Evolutionary conservation across 2,888 invertebrate genomes (phyloP), one percentile per base, ranked within the genome.

Genomic region (Aethes cnicana): DNA sequence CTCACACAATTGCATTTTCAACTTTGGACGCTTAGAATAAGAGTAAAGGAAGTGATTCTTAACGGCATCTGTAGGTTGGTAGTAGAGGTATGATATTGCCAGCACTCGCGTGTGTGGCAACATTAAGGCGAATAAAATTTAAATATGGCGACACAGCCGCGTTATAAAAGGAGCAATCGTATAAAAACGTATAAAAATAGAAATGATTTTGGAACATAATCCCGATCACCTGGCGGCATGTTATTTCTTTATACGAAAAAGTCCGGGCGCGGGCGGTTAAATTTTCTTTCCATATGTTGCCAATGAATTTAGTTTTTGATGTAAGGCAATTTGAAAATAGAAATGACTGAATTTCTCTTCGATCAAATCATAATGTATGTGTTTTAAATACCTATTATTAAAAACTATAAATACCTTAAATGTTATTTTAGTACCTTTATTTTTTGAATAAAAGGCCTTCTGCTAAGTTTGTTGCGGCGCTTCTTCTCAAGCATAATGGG

Each of bases 51-150:
- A 17, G 5, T n/a, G 0, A 0, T 18, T 21, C 39, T 28, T 11
- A 3, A 0, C 18, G 3, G 56, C 12, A 67, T 47, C 21, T 36
- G 30, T 37, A 64, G 56, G 2, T 47, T 76, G 63, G 77, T 60
- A 59, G 67, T 63, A 69, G 77, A 77, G 77, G 77, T 80, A 84
- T 82, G 82, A 86, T 81, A 86, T 85, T 83, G 85, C 81, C 75
- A 78, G 77, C 77, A 80, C 75, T 77, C 74, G 77, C 80, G 84
- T 82, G 81, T 86, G 85, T 84, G 87, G 86, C 76, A 79, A 86
- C 86, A 86, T 87, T 88, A 87, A 86, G 86, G 84, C 80, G 73
- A 83, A 87, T 86, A 87, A 87, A 86, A 88, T 87, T 88, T 87
- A 88, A 88, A 88, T 88, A 88, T 83, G 82, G 86, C 81, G 81